Percentiles rank a stretch among this genome's conserved stretches.
Evolutionary conservation across 23 tunicate species (phyloP).

Genomic region (Phallusia fumigata): DNA sequence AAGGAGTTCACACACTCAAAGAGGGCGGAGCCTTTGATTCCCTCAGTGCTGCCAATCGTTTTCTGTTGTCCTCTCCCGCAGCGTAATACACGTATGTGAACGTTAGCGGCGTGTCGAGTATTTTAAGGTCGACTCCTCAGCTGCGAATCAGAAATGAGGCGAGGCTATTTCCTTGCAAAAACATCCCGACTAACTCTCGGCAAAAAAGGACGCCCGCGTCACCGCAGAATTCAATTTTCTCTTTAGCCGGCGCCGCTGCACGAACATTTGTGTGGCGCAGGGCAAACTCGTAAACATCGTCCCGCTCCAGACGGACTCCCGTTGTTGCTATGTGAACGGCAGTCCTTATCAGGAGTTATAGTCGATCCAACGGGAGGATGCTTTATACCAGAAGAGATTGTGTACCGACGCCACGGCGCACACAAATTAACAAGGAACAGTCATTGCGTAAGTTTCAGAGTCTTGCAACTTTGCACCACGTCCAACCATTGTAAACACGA

Average conservation of each 20-base stretch:
- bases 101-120: too few relatives aligned
- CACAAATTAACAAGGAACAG: too few relatives aligned
- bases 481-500: too few relatives aligned
- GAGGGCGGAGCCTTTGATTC: too few relatives aligned
- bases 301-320: background rate
- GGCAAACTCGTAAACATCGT: background rate
- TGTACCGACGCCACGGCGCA: too few relatives aligned
- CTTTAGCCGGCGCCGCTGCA: background rate
- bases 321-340: background rate
- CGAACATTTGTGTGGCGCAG: background rate
- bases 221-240: slow-evolving; percentile 8
- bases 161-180: background rate
- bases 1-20: too few relatives aligned
- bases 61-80: too few relatives aligned
- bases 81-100: too few relatives aligned
- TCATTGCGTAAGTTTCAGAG: too few relatives aligned
- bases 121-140: background rate
- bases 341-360: background rate
- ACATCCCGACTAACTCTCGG: background rate
- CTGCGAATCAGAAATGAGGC: background rate
- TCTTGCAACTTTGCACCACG: too few relatives aligned
- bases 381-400: too few relatives aligned
- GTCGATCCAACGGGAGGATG: background rate
- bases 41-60: too few relatives aligned
- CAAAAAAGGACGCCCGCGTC: background rate